phyloP scores from a whole-genome alignment of 2,797 vertebrate species.

The Gila robusta region DNA sequence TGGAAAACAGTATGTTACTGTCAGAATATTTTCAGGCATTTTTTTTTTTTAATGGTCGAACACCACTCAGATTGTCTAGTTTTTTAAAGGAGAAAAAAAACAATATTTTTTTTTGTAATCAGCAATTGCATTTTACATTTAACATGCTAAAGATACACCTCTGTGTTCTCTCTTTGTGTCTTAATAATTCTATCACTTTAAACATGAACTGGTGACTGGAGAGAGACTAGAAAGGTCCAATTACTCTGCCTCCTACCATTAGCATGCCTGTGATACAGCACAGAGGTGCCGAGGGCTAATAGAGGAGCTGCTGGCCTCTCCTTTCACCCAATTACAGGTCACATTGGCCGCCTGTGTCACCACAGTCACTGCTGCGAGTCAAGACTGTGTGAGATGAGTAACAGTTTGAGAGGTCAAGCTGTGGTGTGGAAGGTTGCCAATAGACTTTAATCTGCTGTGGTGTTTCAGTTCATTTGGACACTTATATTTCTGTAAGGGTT shows the following conservation, averaged over 20 bases:
- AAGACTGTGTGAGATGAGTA: slow-evolving; percentile 51
- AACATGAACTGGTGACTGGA: slow-evolving; percentile 20
- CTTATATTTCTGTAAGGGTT: slow-evolving; percentile 10
- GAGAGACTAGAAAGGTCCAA: slow-evolving; percentile 60
- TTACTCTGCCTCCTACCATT: slow-evolving; percentile 56
- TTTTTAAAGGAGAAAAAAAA: background rate
- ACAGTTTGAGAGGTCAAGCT: slow-evolving; percentile 54
- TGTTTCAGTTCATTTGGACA: slow-evolving; percentile 28
- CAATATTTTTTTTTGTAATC: background rate
- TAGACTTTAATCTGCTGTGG: slow-evolving; percentile 34
- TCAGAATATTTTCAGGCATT: too few species aligned
- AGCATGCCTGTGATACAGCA: slow-evolving; percentile 40
- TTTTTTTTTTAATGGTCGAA: background rate
- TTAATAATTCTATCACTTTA: slow-evolving; percentile 19
- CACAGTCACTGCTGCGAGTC: slow-evolving; percentile 48
- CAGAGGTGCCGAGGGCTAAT: slow-evolving; percentile 64
- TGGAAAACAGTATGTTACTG: too few species aligned
- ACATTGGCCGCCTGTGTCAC: slow-evolving; percentile 49
- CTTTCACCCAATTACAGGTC: slow-evolving; percentile 57
- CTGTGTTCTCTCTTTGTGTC: background rate
- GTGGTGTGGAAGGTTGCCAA: slow-evolving; percentile 37
- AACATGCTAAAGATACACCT: slow-evolving; percentile 26
- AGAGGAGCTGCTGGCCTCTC: slow-evolving; percentile 52
- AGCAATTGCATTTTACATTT: background rate
- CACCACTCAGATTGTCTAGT: background rate